Base-by-base conservation (phyloP, 2,888 invertebrate genomes). In the Acleris cristana region DNA sequence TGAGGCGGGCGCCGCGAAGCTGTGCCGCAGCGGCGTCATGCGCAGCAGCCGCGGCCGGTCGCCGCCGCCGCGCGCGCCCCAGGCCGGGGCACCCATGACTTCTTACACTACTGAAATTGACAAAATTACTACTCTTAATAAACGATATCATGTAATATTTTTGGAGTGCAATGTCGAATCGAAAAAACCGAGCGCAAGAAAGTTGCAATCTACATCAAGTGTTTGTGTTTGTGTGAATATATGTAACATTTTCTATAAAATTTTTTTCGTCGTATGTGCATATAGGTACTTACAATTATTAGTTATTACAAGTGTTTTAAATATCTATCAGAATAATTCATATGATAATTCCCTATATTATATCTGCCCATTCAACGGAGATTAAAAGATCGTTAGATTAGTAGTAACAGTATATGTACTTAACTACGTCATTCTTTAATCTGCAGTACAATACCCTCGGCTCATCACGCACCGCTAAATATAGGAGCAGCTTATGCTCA, bases 21-120 rank as follows among this genome's bases (percentile, higher is more conserved):
- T 94, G 83, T 94, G 94, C 34, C 94, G 83, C 52, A 94, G 88
- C 70, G 94, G 94, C 54, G 94, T 93, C 93, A 94, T 94, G 71
- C 94, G 93, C 82, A 94, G 84, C 77, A 94, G 82, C 62, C 94
- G 90, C 59, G 94, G 94, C 53, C 93, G 90, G 77, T 93, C 93
- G 68, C 89, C 88, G 70, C 89, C 89, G 73, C 86, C 88, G 72
- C 93, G 93, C 65, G 91, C 82, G 70, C 90, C 91, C 92, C 92
- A 92, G 14, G 91, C 90, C 26, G 92, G 92, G 16, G 92, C 92
- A 49, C 92, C 90, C 93, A 93, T 91, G 69, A 55, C 79, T 74
- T 74, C 72, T 2, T 74, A 71, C 77, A 49, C 26, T 44, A 26
- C 62, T 58, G 58, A 8, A 58, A 58, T 21, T 21, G 6, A 18